Base-by-base conservation (phyloP, 2,888 invertebrate genomes). In the Machimus rusticus region DNA sequence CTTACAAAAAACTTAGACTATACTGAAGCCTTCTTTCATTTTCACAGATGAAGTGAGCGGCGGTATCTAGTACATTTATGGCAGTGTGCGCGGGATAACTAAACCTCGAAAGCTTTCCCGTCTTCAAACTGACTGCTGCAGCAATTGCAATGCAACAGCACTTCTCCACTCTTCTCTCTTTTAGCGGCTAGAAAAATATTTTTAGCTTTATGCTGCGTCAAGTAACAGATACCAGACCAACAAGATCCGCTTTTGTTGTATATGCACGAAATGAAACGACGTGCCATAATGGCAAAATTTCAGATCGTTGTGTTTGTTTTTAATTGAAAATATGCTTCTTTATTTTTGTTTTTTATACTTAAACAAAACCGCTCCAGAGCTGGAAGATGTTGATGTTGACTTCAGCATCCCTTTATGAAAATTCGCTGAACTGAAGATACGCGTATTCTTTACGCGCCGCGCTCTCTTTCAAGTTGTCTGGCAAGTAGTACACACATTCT, bases 141-240 rank as follows among this genome's bases (percentile, higher is more conserved):
- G 74, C 74, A 66, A 16, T 74, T 37, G 37, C 85, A 46, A 46
- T 74, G 85, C 43, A 43, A 57, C n/a, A 39, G 85, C 43, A 43
- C 28, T 34, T 34, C 34, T 74, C 43, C 43, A 43, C 31, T 28
- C 43, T 74, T n/a, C 19, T 74, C 43, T 85, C 34, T 34, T 34
- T 34, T 85, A 66, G 74, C 74, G 39, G 46, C 74, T 85, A 28
- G 46, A 74, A 34, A 74, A 85, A 85, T 85, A 85, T 85, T 85
- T 85, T 85, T 85, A 74, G 31, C 82, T 82, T 57, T 39, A 46
- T 43, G 74, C n/a, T 34, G 39, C 74, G 16, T 8, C 39, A 66
- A 51, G 82, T 43, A 74, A 74, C 85, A 74, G 74, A 46, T 31
- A 46, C 74, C 43, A 74, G 57, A 57, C 28, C n/a, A 82, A 82